Evolutionary conservation across 2,797 vertebrate genomes (phyloP), one percentile per base, ranked within the genome.

Genomic region (Gymnothorax javanicus): DNA sequence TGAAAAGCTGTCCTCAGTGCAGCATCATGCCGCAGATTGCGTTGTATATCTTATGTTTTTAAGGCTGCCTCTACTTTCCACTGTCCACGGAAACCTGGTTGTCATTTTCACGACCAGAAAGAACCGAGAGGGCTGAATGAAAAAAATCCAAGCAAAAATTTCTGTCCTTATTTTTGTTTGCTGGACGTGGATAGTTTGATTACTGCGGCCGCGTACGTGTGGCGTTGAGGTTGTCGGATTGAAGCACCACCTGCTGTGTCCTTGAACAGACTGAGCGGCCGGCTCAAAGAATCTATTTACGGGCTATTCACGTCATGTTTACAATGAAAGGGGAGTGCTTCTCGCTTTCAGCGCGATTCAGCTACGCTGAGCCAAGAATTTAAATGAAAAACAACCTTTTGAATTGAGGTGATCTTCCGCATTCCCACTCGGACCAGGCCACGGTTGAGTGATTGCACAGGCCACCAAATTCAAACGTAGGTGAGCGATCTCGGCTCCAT

Each of bases 321-420:
- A 23, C 20, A 81, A 56, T 56, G 77, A 81, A 81, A 52, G 77
- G 77, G 77, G 77, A 81, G 77, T 56, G 23, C 77, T 56, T 81
- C 77, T 23, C 52, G 15, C 43, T 13, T 25, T 69, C n/a, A 69
- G 23, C 25, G 64, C 23, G 64, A 7, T n/a, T 69, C 20, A 79
- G 75, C 33, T 75, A 43, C 33, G 71, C 71, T 43, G 71, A 75
- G 27, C 25, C 71, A 27, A 75, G 43, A 81, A 81, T 23, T 81
- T 56, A 7, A 81, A 81, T 56, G 52, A 81, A 56, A 81, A 77
- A 77, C 43, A 77, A 54, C 52, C 50, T 56, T 81, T 81, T 81
- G 77, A 81, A 54, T 81, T n/a, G 33, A 77, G 9, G 52, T 81
- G 1, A 2, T 43, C 15, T 75, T 75, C 27, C 15, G 27, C 69